Conservation (phyloP, 2,113 vertebrate species). For the Anguilla japonica region DNA sequence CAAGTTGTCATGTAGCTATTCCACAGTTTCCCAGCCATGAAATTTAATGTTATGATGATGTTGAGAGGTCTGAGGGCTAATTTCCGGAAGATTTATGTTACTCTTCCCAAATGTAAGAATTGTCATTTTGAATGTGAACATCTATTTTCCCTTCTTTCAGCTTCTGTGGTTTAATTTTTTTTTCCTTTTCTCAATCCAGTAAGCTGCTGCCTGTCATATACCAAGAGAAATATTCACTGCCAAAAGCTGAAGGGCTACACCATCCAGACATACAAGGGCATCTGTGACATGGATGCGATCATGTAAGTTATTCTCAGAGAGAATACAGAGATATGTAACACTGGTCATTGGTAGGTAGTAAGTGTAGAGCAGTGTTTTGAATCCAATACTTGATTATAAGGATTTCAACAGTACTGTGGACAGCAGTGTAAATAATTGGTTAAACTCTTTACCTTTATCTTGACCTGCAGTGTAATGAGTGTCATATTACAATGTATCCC, state of each 20-base stretch:
- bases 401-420: neutral
- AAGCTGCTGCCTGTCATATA: neutral
- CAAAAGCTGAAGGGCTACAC: constrained; percentile 55
- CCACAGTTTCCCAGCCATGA: neutral
- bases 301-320: constrained; percentile 48
- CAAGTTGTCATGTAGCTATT: neutral
- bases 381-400: neutral
- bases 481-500: no score
- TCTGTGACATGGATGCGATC: constrained; percentile 58
- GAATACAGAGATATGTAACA: neutral
- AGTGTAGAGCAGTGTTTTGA: neutral
- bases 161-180: neutral
- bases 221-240: neutral
- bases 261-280: constrained; percentile 42
- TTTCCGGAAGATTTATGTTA: neutral
- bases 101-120: neutral
- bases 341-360: neutral
- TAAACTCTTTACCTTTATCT: no score
- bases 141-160: neutral
- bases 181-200: neutral
- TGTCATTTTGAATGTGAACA: neutral
- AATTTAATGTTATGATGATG: neutral
- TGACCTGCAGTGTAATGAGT: no score
- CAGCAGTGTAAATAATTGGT: neutral
- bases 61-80: no score